phyloP scores from a whole-genome alignment of 2,113 vertebrate genomes.

The Sphaerodactylus townsendi region DNA sequence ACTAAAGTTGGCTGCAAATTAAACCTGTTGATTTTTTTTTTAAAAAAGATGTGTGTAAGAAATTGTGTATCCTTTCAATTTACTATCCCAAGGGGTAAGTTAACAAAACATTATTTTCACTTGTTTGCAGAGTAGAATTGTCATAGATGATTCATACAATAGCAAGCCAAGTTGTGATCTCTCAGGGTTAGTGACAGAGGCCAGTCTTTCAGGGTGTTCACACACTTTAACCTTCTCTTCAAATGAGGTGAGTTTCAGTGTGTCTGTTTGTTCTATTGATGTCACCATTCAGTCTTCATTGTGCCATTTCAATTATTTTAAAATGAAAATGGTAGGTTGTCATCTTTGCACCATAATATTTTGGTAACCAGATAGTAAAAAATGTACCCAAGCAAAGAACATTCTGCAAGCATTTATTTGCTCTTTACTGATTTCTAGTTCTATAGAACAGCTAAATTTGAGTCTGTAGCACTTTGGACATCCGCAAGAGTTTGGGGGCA shows the following conservation, averaged over 20 bases:
- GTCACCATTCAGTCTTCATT: slow-evolving; percentile 52
- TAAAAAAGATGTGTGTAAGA: slow-evolving; percentile 19
- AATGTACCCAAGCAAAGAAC: neutral
- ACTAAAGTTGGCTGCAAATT: slow-evolving; percentile 3
- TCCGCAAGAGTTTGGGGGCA: no score
- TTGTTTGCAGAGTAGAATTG: slow-evolving; percentile 92
- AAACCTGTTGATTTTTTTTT: slow-evolving; percentile 14
- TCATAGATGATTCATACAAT: slow-evolving; percentile 91
- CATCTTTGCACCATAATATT: slow-evolving; percentile 30
- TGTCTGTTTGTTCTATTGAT: slow-evolving; percentile 72
- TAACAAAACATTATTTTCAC: slow-evolving; percentile 87
- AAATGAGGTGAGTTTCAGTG: slow-evolving; percentile 88
- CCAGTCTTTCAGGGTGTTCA: slow-evolving; percentile 91
- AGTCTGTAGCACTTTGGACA: no score
- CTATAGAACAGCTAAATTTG: no score
- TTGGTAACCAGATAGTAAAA: slow-evolving; percentile 5
- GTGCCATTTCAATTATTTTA: slow-evolving; percentile 19
- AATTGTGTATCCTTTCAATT: slow-evolving; percentile 61
- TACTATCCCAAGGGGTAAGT: slow-evolving; percentile 67
- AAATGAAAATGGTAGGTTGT: slow-evolving; percentile 33
- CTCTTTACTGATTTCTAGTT: neutral
- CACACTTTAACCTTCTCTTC: slow-evolving; percentile 96
- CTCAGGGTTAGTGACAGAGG: slow-evolving; percentile 91
- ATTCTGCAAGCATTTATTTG: neutral
- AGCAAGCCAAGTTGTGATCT: slow-evolving; percentile 87